These are phyloP conservation scores for Poecile atricapillus DNA, from an alignment of 2,113 vertebrate genomes.

Conservation along the genomic window DNA sequence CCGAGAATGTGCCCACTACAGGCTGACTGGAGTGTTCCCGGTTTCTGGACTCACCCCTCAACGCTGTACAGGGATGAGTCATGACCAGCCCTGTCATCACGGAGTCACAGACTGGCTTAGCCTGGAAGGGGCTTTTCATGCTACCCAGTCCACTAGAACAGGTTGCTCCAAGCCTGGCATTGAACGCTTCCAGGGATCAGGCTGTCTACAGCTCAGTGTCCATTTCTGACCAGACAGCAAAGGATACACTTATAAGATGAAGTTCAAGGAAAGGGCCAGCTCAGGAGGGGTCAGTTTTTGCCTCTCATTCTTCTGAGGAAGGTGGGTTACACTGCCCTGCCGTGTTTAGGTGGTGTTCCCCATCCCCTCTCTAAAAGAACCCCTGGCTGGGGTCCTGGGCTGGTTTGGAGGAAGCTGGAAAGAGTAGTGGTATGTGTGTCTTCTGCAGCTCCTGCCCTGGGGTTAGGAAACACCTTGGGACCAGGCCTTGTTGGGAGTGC, in stretches of 20 bases:
- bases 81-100: neutral
- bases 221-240: neutral
- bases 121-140: neutral
- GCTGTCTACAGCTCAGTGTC: neutral
- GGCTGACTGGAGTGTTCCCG: neutral
- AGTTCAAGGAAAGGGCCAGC: neutral
- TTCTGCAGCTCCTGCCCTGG: neutral
- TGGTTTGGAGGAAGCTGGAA: neutral
- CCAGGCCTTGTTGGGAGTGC: neutral
- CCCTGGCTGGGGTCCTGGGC: neutral
- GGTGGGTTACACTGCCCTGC: neutral
- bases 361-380: neutral
- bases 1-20: neutral
- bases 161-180: neutral
- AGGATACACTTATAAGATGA: neutral
- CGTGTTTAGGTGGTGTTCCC: rapidly evolving
- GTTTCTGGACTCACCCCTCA: rapidly evolving
- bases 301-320: neutral
- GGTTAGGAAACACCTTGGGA: neutral
- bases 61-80: neutral
- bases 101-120: neutral
- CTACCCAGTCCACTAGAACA: neutral
- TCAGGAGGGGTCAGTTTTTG: neutral
- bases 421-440: neutral
- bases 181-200: neutral